phyloP scores from a whole-genome alignment of 2,888 invertebrate genomes.

The Pyrocoelia pectoralis region DNA sequence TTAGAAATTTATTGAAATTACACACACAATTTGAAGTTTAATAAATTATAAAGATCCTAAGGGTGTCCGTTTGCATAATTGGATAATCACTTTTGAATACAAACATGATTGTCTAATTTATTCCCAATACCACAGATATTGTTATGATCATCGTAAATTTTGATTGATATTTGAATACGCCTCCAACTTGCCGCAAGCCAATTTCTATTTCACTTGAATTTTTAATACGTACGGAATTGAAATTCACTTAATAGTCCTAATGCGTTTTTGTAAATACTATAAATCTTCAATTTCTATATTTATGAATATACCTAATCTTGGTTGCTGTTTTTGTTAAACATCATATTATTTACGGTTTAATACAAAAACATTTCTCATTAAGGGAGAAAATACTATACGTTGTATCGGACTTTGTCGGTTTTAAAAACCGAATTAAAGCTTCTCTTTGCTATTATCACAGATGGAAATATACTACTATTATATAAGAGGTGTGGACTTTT shows the following conservation, averaged over 20 bases:
- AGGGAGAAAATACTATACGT: no score
- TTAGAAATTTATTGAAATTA: not conserved
- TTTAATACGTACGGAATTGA: not conserved
- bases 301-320: no score
- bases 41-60: not conserved
- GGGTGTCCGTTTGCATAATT: not conserved
- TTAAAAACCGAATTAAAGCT: no score
- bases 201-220: not conserved
- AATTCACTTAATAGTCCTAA: not conserved
- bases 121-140: not conserved
- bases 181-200: not conserved
- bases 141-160: not conserved
- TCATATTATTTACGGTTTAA: no score
- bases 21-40: not conserved
- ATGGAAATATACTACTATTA: no score
- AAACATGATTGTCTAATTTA: not conserved
- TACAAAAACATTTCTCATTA: no score
- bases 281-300: no score
- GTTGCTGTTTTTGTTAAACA: no score
- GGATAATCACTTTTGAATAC: not conserved
- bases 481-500: conserved; percentile 17
- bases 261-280: no score
- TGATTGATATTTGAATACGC: not conserved
- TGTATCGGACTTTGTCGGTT: no score
- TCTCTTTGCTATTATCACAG: no score